Evolutionary conservation across 2,888 invertebrate species (phyloP), one percentile per base, ranked within the genome.

Genomic region (Hypercompe scribonia): DNA sequence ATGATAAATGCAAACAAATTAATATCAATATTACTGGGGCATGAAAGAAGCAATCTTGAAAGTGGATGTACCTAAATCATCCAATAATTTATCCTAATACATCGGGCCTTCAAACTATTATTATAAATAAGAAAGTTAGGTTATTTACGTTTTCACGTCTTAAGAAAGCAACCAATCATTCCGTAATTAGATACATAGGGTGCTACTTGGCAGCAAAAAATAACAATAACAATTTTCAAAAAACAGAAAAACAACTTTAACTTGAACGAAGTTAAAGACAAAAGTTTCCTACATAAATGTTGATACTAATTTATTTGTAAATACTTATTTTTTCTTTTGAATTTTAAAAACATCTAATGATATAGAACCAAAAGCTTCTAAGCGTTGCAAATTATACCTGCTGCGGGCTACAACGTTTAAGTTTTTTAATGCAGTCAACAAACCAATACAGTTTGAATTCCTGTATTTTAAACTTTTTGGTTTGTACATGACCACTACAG

Each of bases 11-110:
- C 3, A n/a, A 24, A 28, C 34, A 34, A 65, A 65, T 65, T n/a
- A 36, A 65, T 65, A 65, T 36, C 36, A 65, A 24, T 36, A 36
- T 65, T 1, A 34, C n/a, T 34, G 7, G 21, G 7, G 33, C 24
- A 65, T 36, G n/a, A 33, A 65, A 24, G 33, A 65, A 36, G n/a
- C 34, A 65, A 65, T 65, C 64, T 65, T 65, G 36, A 24, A 36
- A 65, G 36, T 36, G n/a, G 36, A 36, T 34, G 13, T 65, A 36
- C 24, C 11, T 65, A 34, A 65, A 61, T 61, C 64, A 36, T 24
- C 34, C 21, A n/a, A 65, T 64, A 64, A 64, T 34, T n/a, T n/a
- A 54, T 54, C 24, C 50, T 54, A 54, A 54, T 54, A 10, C 50
- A 54, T 54, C 50, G 10, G 21, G 50, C n/a, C n/a, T 54, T 54